Evolutionary conservation across 2,797 vertebrate genomes (phyloP), one percentile per base, ranked within the genome.

Genomic region (Acanthornis magna): DNA sequence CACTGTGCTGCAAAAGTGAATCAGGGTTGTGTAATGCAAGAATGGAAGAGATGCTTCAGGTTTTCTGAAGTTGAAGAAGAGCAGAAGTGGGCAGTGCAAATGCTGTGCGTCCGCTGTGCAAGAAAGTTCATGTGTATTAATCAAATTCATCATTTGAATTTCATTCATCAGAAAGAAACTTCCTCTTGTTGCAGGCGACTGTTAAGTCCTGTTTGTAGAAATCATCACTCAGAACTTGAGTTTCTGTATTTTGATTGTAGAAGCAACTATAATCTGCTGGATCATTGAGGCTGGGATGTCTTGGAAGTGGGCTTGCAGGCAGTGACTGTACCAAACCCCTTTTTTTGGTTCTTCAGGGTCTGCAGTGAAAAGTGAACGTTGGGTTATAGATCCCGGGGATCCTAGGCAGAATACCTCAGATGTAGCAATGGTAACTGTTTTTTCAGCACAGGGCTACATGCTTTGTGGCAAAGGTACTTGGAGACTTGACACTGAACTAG

Each of bases 281-380:
- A 11, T 13, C 30, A 7, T 36, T 53, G 61, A 58, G 36, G 16
- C 34, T 3, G 9, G 23, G 9, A 4, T 40, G 30, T 80, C 43
- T 80, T 4, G 0, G 36, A n/a, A 25, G 19, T 23, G 22, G 75
- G 11, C 8, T 21, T 0, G 0, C 17, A 21, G 48, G 10, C 0
- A 0, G n/a, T 65, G 11, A 3, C 65, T 62, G 26, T 50, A 23
- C 47, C 5, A 3, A 60, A 83, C 32, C 30, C 14, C 18, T 7
- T 19, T 21, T 34, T 47, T 55, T 55, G 10, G 9, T 66, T 62
- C 30, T 82, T 53, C 50, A 32, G 1, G 55, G 68, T 68, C 77
- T 84, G 19, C 63, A 70, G 40, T 19, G 38, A n/a, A 43, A 65
- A 61, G 38, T 6, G 40, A 43, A 32, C 0, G 2, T 30, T 51